Base-by-base conservation (phyloP, 2,888 invertebrate species). In the Dryomyza anilis region DNA sequence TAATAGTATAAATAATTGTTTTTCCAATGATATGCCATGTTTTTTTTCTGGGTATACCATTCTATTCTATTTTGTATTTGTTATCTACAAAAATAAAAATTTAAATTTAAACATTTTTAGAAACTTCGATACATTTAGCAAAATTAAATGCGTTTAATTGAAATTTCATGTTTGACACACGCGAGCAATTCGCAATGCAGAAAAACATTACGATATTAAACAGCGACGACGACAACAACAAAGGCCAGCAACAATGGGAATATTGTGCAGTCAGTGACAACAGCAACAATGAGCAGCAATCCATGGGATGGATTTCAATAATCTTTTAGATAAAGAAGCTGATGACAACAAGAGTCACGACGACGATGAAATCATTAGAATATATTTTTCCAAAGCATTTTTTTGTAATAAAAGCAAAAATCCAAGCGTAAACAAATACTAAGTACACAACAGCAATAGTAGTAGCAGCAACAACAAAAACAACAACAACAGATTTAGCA, bases 361-460 rank as follows among this genome's bases (percentile, higher is more conserved):
- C n/a, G n/a, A n/a, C n/a, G n/a, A n/a, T n/a, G n/a, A 58, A 52
- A 58, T 64, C 64, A 64, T 59, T 64, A 64, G 63, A 57, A 39
- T 50, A 43, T 53, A 23, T 52, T 46, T 46, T 48, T 48, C 19
- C 59, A 59, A 59, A 45, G 53, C 23, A 30, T 29, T 50, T 36
- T 33, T 46, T 19, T 50, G 63, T 57, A 63, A 63, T 63, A 46
- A 63, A 63, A 57, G 63, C 48, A 63, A 50, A 53, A 63, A 63
- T 63, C 63, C 63, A 57, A 63, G 63, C 63, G 63, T 63, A 63
- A 58, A 63, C 63, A 63, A 63, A 56, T 56, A 63, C 56, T 63
- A 39, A 56, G 63, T 46, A 57, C 46, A 56, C 45, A 48, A 33
- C 48, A 63, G 25, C 63, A 56, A 33, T 16, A 55, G 45, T 43